Evolutionary conservation across 2,113 vertebrate species (phyloP).

Genomic region (Ictidomys tridecemlineatus): DNA sequence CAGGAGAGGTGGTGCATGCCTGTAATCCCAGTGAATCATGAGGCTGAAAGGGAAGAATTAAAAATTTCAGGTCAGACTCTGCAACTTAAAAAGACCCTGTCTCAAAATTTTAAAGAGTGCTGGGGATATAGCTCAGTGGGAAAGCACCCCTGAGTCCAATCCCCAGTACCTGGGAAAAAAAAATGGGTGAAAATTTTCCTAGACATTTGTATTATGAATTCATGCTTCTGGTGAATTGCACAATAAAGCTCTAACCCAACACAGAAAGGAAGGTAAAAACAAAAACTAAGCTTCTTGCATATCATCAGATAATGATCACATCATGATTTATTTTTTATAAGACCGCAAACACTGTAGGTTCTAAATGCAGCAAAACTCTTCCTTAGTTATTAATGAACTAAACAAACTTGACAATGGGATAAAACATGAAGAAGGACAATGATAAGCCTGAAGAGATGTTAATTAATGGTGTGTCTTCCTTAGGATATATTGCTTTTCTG

Average conservation of each 20-base stretch:
- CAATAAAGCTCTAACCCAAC: background rate
- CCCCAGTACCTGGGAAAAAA: background rate
- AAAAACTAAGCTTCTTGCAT: background rate
- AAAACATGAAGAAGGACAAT: conserved; percentile 71
- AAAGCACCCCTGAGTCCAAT: background rate
- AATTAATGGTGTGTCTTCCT: conserved; percentile 82
- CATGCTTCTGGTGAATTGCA: background rate
- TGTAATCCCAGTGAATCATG: background rate
- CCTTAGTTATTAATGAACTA: conserved; percentile 69
- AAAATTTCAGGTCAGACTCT: background rate
- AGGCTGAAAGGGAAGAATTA: background rate
- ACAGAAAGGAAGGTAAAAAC: background rate
- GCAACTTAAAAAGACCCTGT: background rate
- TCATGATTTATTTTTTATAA: background rate
- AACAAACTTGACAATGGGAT: conserved; percentile 63
- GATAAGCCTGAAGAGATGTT: conserved; percentile 77
- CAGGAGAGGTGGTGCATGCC: background rate
- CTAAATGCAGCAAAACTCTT: conserved; percentile 58
- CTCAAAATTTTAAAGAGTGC: background rate
- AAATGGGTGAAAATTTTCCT: background rate
- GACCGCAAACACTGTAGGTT: conserved; percentile 44
- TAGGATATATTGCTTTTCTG: conserved; percentile 80
- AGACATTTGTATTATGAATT: background rate
- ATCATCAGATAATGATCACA: background rate
- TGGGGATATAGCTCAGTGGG: background rate